Evolutionary conservation across 2,888 invertebrate species (phyloP).

Genomic region (Blastobasis adustella): DNA sequence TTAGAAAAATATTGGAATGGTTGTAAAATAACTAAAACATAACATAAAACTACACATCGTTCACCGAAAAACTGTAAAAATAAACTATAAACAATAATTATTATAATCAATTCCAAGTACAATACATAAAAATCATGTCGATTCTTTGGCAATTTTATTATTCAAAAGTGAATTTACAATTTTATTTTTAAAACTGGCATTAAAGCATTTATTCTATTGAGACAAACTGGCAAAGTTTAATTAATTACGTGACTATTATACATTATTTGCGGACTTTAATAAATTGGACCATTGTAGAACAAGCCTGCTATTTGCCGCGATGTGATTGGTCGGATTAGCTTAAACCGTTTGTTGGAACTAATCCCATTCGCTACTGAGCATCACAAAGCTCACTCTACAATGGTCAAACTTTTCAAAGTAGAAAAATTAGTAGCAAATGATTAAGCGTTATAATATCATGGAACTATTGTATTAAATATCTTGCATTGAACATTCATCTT

Average conservation of each 20-base stretch:
- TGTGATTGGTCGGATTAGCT: slow-evolving; percentile 11
- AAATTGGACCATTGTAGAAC: slow-evolving; percentile 23
- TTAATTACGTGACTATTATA: slow-evolving; percentile 40
- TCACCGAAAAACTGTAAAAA: neutral
- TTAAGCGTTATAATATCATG: slow-evolving; percentile 52
- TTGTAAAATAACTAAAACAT: slow-evolving; percentile 27
- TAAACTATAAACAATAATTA: neutral
- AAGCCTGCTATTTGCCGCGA: slow-evolving; percentile 1
- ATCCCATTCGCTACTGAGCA: neutral
- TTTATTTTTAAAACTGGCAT: slow-evolving; percentile 49
- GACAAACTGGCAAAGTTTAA: slow-evolving; percentile 55
- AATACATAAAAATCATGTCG: slow-evolving; percentile 50
- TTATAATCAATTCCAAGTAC: slow-evolving; percentile 39
- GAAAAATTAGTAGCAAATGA: slow-evolving; percentile 49
- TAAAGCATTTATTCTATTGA: slow-evolving; percentile 60
- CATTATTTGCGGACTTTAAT: slow-evolving; percentile 33
- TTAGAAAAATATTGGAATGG: slow-evolving; percentile 70
- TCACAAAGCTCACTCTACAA: slow-evolving; percentile 17
- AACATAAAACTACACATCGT: slow-evolving; percentile 25
- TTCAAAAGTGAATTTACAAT: slow-evolving; percentile 74
- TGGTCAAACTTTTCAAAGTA: slow-evolving; percentile 24
- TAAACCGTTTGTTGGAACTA: too few species aligned
- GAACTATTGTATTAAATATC: slow-evolving; percentile 57
- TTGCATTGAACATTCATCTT: slow-evolving; percentile 19
- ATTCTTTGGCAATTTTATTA: slow-evolving; percentile 70